phyloP scores from a whole-genome alignment of 2,888 invertebrate genomes.

The Toxonevra muliebris region DNA sequence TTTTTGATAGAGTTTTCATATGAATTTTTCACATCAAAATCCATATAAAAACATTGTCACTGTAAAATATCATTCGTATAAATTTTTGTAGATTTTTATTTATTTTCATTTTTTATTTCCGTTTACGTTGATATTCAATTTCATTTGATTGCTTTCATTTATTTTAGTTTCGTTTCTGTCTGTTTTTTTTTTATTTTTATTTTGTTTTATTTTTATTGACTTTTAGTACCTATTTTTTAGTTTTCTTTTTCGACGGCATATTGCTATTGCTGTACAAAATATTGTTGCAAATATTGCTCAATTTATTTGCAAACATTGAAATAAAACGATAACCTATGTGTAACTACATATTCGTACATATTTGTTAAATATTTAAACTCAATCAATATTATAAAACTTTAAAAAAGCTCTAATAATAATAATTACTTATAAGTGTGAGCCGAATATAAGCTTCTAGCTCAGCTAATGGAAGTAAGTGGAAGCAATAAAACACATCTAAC shows the following conservation, averaged over 20 bases:
- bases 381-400: neutral
- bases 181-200: neutral
- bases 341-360: neutral
- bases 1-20: neutral
- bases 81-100: slow-evolving; percentile 33
- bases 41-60: slow-evolving; percentile 18
- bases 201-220: slow-evolving; percentile 19
- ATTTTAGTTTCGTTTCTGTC: slow-evolving; percentile 24
- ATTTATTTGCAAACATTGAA: slow-evolving; percentile 19
- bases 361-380: neutral
- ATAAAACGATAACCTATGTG: neutral
- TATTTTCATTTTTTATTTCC: slow-evolving; percentile 35
- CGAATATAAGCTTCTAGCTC: too few relatives aligned
- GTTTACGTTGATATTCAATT: slow-evolving; percentile 58
- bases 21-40: slow-evolving; percentile 16
- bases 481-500: too few relatives aligned
- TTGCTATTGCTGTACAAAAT: slow-evolving; percentile 15
- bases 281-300: slow-evolving; percentile 26
- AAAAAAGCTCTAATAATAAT: neutral
- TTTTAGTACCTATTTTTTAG: slow-evolving; percentile 20
- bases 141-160: slow-evolving; percentile 56
- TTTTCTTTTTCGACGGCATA: neutral
- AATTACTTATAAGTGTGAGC: too few relatives aligned
- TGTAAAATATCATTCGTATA: slow-evolving; percentile 27
- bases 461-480: too few relatives aligned